Evolutionary conservation across 1,140 invertebrate genomes (phyloP), one percentile per base, ranked within the genome.

Genomic region (Aporrectodea caliginosa): DNA sequence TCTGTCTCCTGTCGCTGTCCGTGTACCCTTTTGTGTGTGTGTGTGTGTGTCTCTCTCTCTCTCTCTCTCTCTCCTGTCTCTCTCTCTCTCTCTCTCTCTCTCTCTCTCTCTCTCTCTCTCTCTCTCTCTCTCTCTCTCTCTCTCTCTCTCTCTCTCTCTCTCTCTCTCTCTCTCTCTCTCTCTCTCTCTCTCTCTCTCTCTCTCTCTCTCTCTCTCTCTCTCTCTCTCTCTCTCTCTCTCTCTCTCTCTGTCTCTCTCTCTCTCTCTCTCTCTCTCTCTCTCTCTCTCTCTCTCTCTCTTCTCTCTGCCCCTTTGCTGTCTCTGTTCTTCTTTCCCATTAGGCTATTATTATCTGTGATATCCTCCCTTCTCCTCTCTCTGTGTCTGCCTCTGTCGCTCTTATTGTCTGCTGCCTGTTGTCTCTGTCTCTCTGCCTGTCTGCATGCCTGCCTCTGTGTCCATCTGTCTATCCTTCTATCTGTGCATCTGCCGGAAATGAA

Each of bases 131-230:
- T 16, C 34, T 77, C 34, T 30, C 58, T 77, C 58, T 72, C 77
- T 72, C 70, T 22, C 69, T 78, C 77, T 29, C 70, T 2, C 34
- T 32, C 79, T 69, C 29, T 2, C 76, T 73, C 1, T 30, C 27
- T 79, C 58, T 16, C 76, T 35, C 34, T 33, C 72, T 79, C 43
- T 30, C 73, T 69, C 1, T 43, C 75, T 71, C 58, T 34, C 73
- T 43, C 35, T 0, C 1, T 32, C 77, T 12, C 34, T 74, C 71
- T 69, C 72, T 33, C 58, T 69, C 30, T 33, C 32, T 31, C 68
- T 43, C 30, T 72, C 79, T 73, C 79, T 72, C 75, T 80, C 76
- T 43, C 68, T 80, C 79, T 72, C 79, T 72, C 68, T 78, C 43
- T 72, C 68, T 35, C 72, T 69, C n/a, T 32, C 69, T 22, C 75